Evolutionary conservation across 2,797 vertebrate genomes (phyloP), one percentile per base, ranked within the genome.

Genomic region (Clarias fuscus): DNA sequence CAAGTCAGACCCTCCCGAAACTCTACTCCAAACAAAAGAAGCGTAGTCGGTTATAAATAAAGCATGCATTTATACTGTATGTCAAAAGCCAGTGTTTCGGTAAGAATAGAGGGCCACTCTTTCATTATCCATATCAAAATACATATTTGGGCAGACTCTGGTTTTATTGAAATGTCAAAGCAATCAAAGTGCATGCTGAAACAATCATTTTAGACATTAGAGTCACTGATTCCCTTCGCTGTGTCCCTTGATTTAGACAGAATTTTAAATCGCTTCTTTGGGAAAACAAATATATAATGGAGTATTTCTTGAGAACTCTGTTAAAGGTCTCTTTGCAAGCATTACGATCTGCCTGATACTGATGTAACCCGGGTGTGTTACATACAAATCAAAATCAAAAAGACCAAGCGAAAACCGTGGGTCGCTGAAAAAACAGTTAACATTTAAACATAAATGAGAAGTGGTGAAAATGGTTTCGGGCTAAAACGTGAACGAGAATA

Each of bases 1-100:
- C 80, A 75, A 85, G 67, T 30, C 84, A 65, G 83, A 85, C 75
- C 70, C 83, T 67, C 83, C 83, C 58, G 77, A 86, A 88, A 76
- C 83, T 75, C 83, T 79, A 62, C 72, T 85, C 76, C 64, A 83
- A 71, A 86, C 64, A 80, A 85, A 86, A 81, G 48, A 85, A 73
- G 85, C 27, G 61, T 43, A 71, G 68, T 37, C 70, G 27, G 43
- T 77, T 90, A 17, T 48, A 91, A 92, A 93, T 91, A 89, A 76
- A 91, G 85, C 83, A 85, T 70, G 5, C 77, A 86, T 89, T 90
- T 86, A 91, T 92, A 56, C 53, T 14, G 53, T 14, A 93, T 91
- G 91, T 90, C 89, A 91, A 86, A 81, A 89, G 71, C 15, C 77
- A 80, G 83, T 77, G 88, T 43, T 86, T 79, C 10, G n/a, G 59